Conservation (phyloP, 2,888 invertebrate genomes). For the Tenthredo livida region DNA sequence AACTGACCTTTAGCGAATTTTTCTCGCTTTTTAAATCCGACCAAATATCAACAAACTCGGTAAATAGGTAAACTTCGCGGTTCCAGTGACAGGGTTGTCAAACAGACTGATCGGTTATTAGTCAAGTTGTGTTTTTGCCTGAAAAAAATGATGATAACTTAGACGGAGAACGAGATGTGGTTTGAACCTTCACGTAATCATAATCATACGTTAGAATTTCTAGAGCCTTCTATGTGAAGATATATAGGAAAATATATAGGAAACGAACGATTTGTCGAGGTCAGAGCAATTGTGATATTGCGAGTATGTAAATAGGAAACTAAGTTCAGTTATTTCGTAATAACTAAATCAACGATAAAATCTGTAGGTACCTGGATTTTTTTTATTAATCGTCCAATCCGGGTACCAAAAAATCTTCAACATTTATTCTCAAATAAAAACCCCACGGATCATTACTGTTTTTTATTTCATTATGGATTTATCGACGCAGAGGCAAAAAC, state of each 20-base stretch:
- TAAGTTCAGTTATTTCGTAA: not conserved
- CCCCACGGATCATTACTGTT: not conserved
- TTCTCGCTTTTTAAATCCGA: not conserved
- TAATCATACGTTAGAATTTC: not conserved
- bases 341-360: not conserved
- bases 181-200: not conserved
- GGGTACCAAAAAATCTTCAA: not conserved
- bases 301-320: not conserved
- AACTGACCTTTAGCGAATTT: not conserved
- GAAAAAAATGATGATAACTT: not conserved
- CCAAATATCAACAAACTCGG: constrained; percentile 12
- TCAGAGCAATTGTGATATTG: not conserved
- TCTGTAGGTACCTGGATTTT: not conserved
- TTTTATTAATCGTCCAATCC: not conserved
- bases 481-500: not conserved
- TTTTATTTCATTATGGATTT: not conserved
- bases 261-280: not conserved
- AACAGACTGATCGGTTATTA: not conserved
- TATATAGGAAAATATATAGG: not conserved
- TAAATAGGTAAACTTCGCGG: not conserved
- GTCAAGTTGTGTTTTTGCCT: not conserved
- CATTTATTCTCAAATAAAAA: not conserved
- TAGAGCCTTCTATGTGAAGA: not conserved
- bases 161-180: not conserved
- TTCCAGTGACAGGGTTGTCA: not conserved